Conservation (phyloP, 2,113 vertebrate species). For the Sapayoa aenigma region DNA sequence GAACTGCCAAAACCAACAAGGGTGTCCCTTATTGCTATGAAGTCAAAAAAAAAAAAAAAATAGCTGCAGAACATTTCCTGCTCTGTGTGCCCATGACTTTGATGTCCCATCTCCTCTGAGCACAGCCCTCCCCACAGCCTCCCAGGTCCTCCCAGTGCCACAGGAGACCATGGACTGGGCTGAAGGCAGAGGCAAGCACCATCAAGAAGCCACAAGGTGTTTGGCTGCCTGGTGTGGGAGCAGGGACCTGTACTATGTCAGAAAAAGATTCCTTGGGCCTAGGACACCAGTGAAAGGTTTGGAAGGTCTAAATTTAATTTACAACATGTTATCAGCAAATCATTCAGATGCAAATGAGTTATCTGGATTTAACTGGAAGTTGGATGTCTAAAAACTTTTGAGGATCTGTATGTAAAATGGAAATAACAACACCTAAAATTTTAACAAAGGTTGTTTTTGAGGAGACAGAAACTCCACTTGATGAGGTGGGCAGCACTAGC, state of each 20-base stretch:
- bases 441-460: not conserved
- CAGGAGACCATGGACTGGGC: not conserved
- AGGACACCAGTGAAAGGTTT: not conserved
- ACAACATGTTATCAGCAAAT: not conserved
- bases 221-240: not conserved
- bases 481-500: not conserved
- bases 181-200: not conserved
- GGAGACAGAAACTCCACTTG: not conserved
- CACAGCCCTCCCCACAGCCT: not conserved
- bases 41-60: too few species aligned
- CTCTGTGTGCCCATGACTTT: not conserved
- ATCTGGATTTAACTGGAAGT: not conserved
- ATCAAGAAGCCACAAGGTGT: not conserved
- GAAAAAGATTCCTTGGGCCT: not conserved
- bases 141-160: not conserved
- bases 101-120: not conserved
- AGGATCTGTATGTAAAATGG: not conserved
- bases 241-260: not conserved
- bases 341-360: not conserved
- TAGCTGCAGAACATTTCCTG: not conserved
- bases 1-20: slow-evolving; percentile 3
- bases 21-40: not conserved
- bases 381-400: not conserved
- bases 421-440: not conserved
- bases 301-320: not conserved